Conservation (phyloP, 2,113 vertebrate genomes). For the Hemicordylus capensis region DNA sequence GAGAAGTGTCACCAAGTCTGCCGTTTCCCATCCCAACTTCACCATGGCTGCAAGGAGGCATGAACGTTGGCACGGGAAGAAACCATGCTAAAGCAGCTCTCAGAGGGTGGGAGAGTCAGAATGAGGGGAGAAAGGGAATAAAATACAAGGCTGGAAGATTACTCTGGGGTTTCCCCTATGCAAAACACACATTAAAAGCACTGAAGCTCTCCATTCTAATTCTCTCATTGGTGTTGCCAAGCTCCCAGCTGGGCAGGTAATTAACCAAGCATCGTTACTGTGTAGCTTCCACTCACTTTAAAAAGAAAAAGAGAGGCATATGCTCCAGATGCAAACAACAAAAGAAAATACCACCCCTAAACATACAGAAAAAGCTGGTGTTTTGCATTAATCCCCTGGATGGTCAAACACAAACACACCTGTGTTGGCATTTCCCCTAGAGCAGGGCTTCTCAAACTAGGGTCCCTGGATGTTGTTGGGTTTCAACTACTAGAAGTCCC, state of each 20-base stretch:
- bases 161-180: slow-evolving; percentile 2
- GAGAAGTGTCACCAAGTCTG: background rate
- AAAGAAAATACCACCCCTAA: background rate
- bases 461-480: too few species aligned
- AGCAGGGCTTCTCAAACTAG: too few species aligned
- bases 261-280: background rate
- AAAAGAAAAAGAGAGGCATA: slow-evolving; percentile 71
- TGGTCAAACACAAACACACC: slow-evolving; percentile 69
- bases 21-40: background rate
- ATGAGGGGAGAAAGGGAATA: background rate
- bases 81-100: too few species aligned
- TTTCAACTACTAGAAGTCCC: too few species aligned
- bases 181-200: background rate
- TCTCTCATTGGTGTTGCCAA: slow-evolving; percentile 34
- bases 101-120: too few species aligned
- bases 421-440: slow-evolving; percentile 56
- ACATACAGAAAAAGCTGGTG: slow-evolving; percentile 74
- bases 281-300: background rate
- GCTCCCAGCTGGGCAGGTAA: slow-evolving; percentile 38
- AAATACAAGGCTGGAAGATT: background rate
- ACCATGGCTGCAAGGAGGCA: background rate
- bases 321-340: slow-evolving; percentile 50
- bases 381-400: slow-evolving; percentile 67
- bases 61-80: background rate
- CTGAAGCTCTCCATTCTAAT: slow-evolving; percentile 11